phyloP scores from a whole-genome alignment of 2,888 invertebrate species.

The Oxycera nigricornis region DNA sequence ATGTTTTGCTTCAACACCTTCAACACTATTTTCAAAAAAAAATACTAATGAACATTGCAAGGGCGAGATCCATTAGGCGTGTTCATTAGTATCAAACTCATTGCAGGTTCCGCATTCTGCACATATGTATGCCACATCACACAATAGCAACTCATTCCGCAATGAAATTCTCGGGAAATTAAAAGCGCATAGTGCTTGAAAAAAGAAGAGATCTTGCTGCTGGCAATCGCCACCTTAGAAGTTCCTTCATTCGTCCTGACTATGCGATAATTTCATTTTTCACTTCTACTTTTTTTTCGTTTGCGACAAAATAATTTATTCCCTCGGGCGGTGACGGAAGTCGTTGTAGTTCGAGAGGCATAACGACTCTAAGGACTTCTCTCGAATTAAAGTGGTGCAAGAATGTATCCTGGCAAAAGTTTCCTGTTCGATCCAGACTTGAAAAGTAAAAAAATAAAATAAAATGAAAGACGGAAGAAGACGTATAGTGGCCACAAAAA shows the following conservation, averaged over 20 bases:
- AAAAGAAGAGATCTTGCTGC: too few species aligned
- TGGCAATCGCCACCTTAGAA: too few species aligned
- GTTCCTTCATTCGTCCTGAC: neutral
- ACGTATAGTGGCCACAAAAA: neutral
- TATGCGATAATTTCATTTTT: neutral
- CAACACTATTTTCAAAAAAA: too few species aligned
- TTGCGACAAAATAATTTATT: neutral
- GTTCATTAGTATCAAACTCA: too few species aligned
- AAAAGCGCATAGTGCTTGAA: too few species aligned
- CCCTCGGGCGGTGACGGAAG: neutral
- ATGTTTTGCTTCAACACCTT: too few species aligned
- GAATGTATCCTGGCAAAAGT: neutral
- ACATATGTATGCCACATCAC: too few species aligned
- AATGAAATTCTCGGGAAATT: too few species aligned
- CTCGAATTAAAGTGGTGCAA: neutral
- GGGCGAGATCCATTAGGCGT: too few species aligned
- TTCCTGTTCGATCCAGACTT: neutral
- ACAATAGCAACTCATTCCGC: too few species aligned
- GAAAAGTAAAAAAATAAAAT: neutral
- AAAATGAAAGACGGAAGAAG: neutral
- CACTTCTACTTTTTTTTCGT: neutral
- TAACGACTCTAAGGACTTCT: neutral
- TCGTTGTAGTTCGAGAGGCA: neutral
- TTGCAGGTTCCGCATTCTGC: too few species aligned
- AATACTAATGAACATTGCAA: too few species aligned